Percentiles rank a stretch among this genome's conserved stretches.
These are phyloP conservation scores for Andrena marginata DNA, from an alignment of 2,888 invertebrate genomes.

Conservation along the genomic window DNA sequence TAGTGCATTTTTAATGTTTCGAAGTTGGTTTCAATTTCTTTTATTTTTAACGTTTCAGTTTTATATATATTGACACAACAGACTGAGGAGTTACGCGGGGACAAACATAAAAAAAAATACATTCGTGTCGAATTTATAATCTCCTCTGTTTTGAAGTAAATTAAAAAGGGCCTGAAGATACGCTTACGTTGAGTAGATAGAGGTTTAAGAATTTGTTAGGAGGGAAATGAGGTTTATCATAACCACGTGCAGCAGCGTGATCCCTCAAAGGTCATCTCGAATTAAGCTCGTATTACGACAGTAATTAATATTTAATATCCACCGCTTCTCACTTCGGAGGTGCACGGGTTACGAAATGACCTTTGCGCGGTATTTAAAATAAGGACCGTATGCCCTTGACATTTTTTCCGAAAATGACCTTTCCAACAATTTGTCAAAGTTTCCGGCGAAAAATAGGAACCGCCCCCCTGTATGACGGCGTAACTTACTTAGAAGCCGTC, in stretches of 20 bases:
- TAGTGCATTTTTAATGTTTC: too few species aligned
- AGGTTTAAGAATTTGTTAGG: not conserved
- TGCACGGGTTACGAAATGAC: not conserved
- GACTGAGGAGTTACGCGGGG: too few species aligned
- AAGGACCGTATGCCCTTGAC: not conserved
- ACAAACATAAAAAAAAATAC: too few species aligned
- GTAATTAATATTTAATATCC: not conserved
- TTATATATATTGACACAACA: not conserved
- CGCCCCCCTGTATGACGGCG: not conserved
- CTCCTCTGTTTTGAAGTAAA: too few species aligned
- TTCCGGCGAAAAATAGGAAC: not conserved
- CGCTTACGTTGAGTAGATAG: too few species aligned
- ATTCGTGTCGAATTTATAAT: too few species aligned
- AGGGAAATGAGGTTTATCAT: not conserved
- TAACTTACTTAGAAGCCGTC: not conserved
- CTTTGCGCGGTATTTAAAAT: not conserved
- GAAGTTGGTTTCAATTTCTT: too few species aligned
- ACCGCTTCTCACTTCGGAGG: not conserved
- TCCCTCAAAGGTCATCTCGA: not conserved
- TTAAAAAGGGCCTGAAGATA: too few species aligned
- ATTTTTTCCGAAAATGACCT: constrained; percentile 1
- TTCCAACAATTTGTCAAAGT: not conserved
- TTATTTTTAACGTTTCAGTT: too few species aligned
- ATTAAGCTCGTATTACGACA: not conserved
- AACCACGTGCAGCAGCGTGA: not conserved